These are phyloP conservation scores for Pseudopodoces humilis DNA, from an alignment of 2,113 vertebrate genomes.

Conservation along the genomic window DNA sequence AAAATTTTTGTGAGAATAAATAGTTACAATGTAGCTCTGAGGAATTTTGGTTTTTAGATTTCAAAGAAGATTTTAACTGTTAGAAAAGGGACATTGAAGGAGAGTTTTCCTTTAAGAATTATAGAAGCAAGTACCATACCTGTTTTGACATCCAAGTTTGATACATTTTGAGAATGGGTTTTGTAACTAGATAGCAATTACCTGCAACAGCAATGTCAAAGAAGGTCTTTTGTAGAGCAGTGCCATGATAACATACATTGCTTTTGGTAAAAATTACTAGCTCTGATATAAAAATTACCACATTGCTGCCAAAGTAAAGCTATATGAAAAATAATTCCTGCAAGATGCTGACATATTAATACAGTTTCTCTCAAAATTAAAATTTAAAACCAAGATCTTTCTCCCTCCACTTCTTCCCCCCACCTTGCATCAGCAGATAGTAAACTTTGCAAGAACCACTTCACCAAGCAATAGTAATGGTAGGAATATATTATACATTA, in stretches of 20 bases:
- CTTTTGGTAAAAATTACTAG: not conserved
- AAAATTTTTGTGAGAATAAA: not conserved
- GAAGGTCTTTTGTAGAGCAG: not conserved
- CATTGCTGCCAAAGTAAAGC: not conserved
- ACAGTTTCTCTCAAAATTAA: not conserved
- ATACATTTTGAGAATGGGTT: not conserved
- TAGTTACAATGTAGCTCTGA: not conserved
- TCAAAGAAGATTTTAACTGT: not conserved
- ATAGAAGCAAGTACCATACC: not conserved
- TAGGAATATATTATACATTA: conserved; percentile 11
- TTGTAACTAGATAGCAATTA: not conserved
- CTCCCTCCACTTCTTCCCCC: not conserved
- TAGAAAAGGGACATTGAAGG: not conserved
- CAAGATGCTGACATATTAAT: not conserved
- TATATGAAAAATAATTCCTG: not conserved
- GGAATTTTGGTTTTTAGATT: not conserved
- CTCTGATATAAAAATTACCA: not conserved
- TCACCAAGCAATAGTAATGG: not conserved
- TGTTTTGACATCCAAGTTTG: not conserved
- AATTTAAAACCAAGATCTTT: not conserved
- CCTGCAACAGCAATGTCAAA: not conserved
- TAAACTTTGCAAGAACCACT: not conserved
- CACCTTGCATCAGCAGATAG: not conserved
- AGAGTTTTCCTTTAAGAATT: not conserved
- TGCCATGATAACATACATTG: not conserved